These are phyloP conservation scores for Malacosoma neustria DNA, from an alignment of 2,888 invertebrate species.

Conservation along the genomic window DNA sequence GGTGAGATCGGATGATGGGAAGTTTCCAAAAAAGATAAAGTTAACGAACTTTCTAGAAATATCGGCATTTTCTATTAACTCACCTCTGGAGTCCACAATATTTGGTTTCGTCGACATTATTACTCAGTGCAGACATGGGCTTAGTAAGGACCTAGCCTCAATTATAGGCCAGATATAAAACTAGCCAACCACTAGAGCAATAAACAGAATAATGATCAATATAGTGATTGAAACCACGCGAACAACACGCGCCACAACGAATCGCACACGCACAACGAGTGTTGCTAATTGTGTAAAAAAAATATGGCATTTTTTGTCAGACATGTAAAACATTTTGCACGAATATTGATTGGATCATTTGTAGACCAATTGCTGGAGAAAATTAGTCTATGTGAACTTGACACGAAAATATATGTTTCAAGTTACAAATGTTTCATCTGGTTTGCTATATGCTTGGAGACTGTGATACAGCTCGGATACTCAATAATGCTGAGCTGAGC, in stretches of 20 bases:
- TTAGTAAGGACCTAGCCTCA: too few relatives aligned
- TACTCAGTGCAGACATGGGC: too few relatives aligned
- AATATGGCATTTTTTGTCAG: neutral
- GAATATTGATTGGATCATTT: neutral
- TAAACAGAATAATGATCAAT: neutral
- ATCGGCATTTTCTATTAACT: too few relatives aligned
- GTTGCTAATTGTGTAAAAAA: neutral
- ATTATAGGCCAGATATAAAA: too few relatives aligned
- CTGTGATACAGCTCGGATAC: too few relatives aligned
- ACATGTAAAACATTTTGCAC: neutral
- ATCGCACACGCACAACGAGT: conserved; percentile 11
- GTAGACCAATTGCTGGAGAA: neutral
- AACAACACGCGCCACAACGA: conserved; percentile 12
- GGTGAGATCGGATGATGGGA: too few relatives aligned
- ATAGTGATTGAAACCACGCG: neutral
- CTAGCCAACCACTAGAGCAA: neutral
- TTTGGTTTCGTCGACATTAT: too few relatives aligned
- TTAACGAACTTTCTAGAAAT: too few relatives aligned
- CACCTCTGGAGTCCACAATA: too few relatives aligned
- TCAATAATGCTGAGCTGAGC: too few relatives aligned
- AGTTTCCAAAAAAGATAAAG: too few relatives aligned
- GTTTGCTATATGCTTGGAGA: too few relatives aligned
- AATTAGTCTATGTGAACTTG: neutral
- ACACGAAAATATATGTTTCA: neutral
- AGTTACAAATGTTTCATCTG: conserved; percentile 6